Evolutionary conservation across 2,888 invertebrate genomes (phyloP).

Genomic region (Brachyopa scutellaris): DNA sequence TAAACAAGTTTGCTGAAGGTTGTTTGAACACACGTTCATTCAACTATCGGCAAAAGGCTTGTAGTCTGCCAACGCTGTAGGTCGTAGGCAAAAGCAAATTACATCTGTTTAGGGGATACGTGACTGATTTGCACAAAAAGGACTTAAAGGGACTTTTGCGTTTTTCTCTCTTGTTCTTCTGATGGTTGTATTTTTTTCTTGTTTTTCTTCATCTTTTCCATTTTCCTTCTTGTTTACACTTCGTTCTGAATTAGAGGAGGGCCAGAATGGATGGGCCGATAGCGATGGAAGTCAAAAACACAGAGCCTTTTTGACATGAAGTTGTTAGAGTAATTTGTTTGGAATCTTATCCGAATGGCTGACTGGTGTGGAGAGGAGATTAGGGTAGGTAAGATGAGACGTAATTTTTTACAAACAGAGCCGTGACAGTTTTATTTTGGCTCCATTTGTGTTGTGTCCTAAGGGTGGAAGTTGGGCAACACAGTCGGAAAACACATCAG

Average conservation of each 20-base stretch:
- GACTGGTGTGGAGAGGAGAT: neutral
- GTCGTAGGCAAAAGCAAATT: constrained; percentile 55
- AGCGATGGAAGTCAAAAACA: constrained; percentile 12
- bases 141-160: constrained; percentile 33
- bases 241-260: neutral
- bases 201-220: neutral
- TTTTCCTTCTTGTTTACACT: constrained; percentile 35
- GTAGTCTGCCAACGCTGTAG: neutral
- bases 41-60: constrained; percentile 20
- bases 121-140: constrained; percentile 54
- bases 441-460: constrained; percentile 11
- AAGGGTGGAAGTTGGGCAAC: neutral
- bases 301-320: constrained; percentile 42
- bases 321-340: constrained; percentile 54
- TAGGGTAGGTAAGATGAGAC: constrained; percentile 18
- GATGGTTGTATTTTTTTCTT: neutral
- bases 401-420: constrained; percentile 6
- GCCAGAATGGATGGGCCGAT: neutral
- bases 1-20: constrained; percentile 32
- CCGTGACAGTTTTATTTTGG: constrained; percentile 21
- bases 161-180: neutral
- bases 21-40: constrained; percentile 24
- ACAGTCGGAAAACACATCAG: constrained; percentile 6
- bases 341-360: constrained; percentile 39
- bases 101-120: constrained; percentile 64